phyloP scores from a whole-genome alignment of 1,140 invertebrate genomes.

The Zaprionus davidi region DNA sequence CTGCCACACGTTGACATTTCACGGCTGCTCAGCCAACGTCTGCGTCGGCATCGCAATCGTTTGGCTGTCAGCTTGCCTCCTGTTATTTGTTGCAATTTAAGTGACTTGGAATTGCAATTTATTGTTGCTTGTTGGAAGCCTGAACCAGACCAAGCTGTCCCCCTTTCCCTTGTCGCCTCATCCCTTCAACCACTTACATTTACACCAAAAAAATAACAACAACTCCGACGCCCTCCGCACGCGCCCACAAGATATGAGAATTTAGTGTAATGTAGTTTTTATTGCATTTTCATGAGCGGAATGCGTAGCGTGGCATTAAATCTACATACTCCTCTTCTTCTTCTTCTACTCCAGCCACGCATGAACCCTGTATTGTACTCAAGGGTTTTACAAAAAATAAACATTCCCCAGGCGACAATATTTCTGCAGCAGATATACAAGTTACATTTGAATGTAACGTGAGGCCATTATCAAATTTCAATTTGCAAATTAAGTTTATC shows the following conservation, averaged over 20 bases:
- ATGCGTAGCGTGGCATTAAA: constrained; percentile 64
- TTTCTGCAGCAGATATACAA: background rate
- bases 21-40: constrained; percentile 43
- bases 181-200: constrained; percentile 7
- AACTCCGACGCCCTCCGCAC: background rate
- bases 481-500: background rate
- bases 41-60: constrained; percentile 54
- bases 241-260: constrained; percentile 63
- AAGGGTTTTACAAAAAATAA: background rate
- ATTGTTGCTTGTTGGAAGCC: constrained; percentile 55
- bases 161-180: background rate
- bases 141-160: constrained; percentile 19
- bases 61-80: constrained; percentile 69
- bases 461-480: background rate
- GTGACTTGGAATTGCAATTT: constrained; percentile 82
- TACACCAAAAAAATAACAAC: constrained; percentile 11
- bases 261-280: constrained; percentile 78
- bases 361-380: constrained; percentile 2
- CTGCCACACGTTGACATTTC: constrained; percentile 75
- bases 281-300: constrained; percentile 72
- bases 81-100: constrained; percentile 82
- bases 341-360: background rate
- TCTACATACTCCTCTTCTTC: constrained; percentile 46
- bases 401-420: background rate
- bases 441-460: background rate